These are phyloP conservation scores for Apogon talboti DNA, from an alignment of 2,797 vertebrate genomes.

Conservation along the genomic window DNA sequence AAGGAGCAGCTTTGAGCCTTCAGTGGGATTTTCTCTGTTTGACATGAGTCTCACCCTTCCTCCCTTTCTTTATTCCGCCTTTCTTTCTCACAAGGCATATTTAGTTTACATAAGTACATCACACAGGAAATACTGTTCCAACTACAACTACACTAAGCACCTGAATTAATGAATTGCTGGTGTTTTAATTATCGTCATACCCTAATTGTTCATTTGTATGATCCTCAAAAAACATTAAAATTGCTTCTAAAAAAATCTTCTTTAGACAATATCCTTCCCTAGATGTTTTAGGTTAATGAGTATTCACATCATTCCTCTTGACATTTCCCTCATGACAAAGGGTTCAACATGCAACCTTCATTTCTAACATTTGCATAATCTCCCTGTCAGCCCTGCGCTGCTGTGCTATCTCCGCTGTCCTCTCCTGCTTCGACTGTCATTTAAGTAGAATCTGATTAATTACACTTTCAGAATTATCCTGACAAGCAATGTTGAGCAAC, in stretches of 20 bases:
- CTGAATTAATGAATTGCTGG: slow-evolving; percentile 17
- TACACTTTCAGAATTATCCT: slow-evolving; percentile 38
- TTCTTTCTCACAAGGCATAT: slow-evolving; percentile 2
- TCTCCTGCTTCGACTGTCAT: slow-evolving; percentile 45
- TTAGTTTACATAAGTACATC: slow-evolving; percentile 1
- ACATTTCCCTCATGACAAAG: slow-evolving; percentile 71
- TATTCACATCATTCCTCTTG: slow-evolving; percentile 66
- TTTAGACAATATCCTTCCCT: slow-evolving; percentile 19
- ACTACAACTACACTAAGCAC: slow-evolving; percentile 13
- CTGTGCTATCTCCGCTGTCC: slow-evolving; percentile 38
- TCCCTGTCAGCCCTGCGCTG: slow-evolving; percentile 48
- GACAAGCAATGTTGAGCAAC: too few species aligned
- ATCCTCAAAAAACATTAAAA: slow-evolving; percentile 17
- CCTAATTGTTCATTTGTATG: slow-evolving; percentile 12
- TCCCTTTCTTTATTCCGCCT: neutral
- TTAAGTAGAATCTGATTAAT: slow-evolving; percentile 48
- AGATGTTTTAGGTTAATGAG: slow-evolving; percentile 55
- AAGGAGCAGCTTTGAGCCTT: slow-evolving; percentile 49
- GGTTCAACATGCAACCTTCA: slow-evolving; percentile 51
- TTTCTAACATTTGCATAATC: slow-evolving; percentile 75
- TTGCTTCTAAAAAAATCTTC: slow-evolving; percentile 12
- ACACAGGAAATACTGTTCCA: neutral
- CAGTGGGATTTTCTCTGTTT: slow-evolving; percentile 56
- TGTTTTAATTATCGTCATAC: slow-evolving; percentile 12
- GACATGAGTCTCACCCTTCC: slow-evolving; percentile 31